Conservation (phyloP, 2,797 vertebrate species). For the Capromys pilorides region DNA sequence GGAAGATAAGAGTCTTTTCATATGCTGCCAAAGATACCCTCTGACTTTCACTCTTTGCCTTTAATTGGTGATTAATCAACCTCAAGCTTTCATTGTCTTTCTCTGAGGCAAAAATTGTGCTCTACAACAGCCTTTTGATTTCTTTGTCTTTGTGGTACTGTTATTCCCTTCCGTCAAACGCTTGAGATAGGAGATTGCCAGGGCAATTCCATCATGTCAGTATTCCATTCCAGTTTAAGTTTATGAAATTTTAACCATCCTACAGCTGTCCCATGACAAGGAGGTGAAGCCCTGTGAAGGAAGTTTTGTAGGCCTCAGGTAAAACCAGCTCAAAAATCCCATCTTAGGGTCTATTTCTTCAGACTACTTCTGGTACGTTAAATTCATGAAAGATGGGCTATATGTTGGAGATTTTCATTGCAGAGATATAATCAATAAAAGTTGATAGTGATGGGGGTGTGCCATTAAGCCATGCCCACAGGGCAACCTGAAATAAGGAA, state of each 20-base stretch:
- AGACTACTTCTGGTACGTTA: not conserved
- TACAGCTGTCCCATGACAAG: not conserved
- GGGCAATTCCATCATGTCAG: not conserved
- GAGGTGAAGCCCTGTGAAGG: not conserved
- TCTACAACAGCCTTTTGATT: not conserved
- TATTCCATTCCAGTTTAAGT: not conserved
- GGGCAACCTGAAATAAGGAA: not conserved
- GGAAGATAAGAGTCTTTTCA: conserved; percentile 57
- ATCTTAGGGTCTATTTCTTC: not conserved
- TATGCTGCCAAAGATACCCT: conserved; percentile 19
- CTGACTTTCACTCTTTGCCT: conserved; percentile 46
- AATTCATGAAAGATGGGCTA: not conserved
- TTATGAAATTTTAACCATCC: not conserved
- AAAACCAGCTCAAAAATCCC: not conserved
- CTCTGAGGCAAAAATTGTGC: conserved; percentile 32
- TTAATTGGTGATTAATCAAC: conserved; percentile 68
- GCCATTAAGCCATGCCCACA: not conserved
- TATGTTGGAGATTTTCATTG: not conserved
- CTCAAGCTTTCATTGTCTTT: conserved; percentile 56
- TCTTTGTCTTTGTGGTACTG: conserved; percentile 7
- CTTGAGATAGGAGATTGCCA: not conserved
- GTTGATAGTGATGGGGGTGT: not conserved
- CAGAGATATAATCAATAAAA: not conserved
- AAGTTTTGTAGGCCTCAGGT: not conserved
- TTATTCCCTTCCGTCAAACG: not conserved